A percentile compares a stretch with the other conserved stretches of the same genome.
Conservation (phyloP, 1,140 invertebrate genomes). For the Augochlora pura region DNA sequence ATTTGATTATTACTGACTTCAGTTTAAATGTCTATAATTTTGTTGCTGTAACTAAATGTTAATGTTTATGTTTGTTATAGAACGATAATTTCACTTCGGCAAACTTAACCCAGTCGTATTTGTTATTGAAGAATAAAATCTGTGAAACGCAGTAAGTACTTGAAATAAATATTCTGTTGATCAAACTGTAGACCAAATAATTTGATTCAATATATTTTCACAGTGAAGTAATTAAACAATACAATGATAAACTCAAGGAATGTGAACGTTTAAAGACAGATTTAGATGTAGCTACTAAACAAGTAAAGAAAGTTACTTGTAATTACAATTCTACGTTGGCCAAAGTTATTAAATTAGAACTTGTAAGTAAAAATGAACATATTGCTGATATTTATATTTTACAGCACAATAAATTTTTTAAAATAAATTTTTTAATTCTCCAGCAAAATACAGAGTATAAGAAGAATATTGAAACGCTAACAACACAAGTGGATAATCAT, state of each 20-base stretch:
- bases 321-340: slow-evolving; percentile 52
- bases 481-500: slow-evolving; percentile 33
- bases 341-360: slow-evolving; percentile 58
- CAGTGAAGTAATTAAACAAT: slow-evolving; percentile 65
- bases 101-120: slow-evolving; percentile 56
- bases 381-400: not conserved
- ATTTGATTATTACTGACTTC: too few species aligned
- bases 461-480: slow-evolving; percentile 38
- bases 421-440: too few species aligned
- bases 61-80: slow-evolving; percentile 33
- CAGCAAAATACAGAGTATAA: slow-evolving; percentile 57
- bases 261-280: slow-evolving; percentile 56
- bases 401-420: too few species aligned
- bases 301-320: slow-evolving; percentile 35
- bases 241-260: slow-evolving; percentile 66
- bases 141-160: slow-evolving; percentile 67
- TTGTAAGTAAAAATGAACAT: slow-evolving; percentile 54
- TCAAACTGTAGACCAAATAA: not conserved
- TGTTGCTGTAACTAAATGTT: not conserved
- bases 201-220: slow-evolving; percentile 42
- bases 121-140: slow-evolving; percentile 65
- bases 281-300: slow-evolving; percentile 38
- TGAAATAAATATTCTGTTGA: not conserved
- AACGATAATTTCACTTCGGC: slow-evolving; percentile 40
- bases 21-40: too few species aligned